Conservation (phyloP, 2,113 vertebrate species). For the Gallinago media region DNA sequence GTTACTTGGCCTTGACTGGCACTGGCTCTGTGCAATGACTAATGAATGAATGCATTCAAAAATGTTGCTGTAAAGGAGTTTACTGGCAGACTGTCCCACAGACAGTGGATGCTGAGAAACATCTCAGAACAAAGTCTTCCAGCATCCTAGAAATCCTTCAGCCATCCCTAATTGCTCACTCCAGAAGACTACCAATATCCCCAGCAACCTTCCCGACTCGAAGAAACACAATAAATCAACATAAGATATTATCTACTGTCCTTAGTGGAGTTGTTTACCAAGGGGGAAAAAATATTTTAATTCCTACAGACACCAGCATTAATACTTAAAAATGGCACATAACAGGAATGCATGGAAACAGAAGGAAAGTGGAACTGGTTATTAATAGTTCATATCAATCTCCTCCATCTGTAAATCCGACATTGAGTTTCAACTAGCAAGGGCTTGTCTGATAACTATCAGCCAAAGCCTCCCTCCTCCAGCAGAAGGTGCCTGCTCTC, state of each 20-base stretch:
- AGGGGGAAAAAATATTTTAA: not conserved
- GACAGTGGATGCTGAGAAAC: not conserved
- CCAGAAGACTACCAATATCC: not conserved
- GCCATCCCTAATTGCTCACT: not conserved
- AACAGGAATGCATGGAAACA: not conserved
- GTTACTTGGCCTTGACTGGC: not conserved
- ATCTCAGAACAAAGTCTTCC: not conserved
- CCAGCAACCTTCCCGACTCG: not conserved
- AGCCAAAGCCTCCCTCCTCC: not conserved
- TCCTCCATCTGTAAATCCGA: not conserved
- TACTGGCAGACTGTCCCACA: not conserved
- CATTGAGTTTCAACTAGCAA: not conserved
- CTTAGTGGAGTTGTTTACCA: not conserved
- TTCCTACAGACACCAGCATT: not conserved
- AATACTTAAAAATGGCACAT: rapidly evolving
- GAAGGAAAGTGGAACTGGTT: not conserved
- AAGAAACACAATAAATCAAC: not conserved
- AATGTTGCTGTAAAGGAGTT: not conserved
- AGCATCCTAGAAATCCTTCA: not conserved
- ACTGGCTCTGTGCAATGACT: not conserved
- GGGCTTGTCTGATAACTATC: not conserved
- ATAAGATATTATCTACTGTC: not conserved
- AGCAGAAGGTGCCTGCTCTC: not conserved
- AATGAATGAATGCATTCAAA: not conserved
- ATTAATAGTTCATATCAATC: not conserved